A percentile compares a stretch with the other conserved stretches of the same genome.
Conservation (phyloP, 2,797 vertebrate genomes). For the Falco naumanni region DNA sequence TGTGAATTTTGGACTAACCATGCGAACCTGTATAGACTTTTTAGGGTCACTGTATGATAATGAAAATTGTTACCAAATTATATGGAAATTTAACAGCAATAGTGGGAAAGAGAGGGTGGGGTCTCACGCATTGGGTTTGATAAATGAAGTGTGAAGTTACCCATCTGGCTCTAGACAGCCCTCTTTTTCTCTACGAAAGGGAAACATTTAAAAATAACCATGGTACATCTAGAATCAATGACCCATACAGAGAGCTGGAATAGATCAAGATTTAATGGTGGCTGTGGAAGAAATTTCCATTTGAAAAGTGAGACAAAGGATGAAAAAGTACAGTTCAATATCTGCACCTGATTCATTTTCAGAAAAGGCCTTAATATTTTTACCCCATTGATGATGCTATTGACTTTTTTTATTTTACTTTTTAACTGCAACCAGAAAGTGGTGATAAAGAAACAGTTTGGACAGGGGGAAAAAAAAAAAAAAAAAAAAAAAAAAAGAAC, state of each 20-base stretch:
- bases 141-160: conserved; percentile 99
- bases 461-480: no score
- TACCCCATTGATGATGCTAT: not conserved
- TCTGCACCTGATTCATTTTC: conserved; percentile 48
- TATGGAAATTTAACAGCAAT: conserved; percentile 96
- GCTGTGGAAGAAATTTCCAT: conserved; percentile 78
- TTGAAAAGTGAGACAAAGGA: conserved; percentile 74
- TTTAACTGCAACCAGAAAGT: conserved; percentile 5
- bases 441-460: not conserved
- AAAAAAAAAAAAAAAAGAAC: no score
- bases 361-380: conserved; percentile 8
- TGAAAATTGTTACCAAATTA: conserved; percentile 99
- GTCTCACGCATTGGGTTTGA: conserved; percentile 91
- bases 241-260: conserved; percentile 81
- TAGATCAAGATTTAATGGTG: conserved; percentile 84
- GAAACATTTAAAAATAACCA: conserved; percentile 84
- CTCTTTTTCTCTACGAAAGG: conserved; percentile 73
- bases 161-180: conserved; percentile 94
- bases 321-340: conserved; percentile 71
- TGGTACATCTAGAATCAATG: conserved; percentile 82
- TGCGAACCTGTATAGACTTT: conserved; percentile 85
- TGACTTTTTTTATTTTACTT: conserved; percentile 9
- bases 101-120: conserved; percentile 82
- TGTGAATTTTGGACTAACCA: conserved; percentile 86
- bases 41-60: conserved; percentile 98